Conservation (phyloP, 2,113 vertebrate species). For the Holacanthus passer region DNA sequence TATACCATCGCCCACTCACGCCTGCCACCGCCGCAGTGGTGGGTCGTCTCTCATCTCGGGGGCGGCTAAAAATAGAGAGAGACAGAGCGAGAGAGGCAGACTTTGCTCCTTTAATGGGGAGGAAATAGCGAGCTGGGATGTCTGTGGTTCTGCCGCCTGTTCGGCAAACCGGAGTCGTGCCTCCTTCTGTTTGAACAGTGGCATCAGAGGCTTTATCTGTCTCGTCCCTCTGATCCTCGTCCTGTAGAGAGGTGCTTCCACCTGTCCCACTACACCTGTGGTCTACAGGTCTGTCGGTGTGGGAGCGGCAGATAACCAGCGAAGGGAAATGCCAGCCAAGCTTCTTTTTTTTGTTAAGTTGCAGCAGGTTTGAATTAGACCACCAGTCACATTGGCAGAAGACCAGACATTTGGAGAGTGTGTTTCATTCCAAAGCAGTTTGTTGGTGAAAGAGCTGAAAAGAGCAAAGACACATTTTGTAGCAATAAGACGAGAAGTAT, state of each 20-base stretch:
- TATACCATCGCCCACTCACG: slow-evolving; percentile 71
- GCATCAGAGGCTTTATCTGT: slow-evolving; percentile 23
- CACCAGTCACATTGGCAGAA: neutral
- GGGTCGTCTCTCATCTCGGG: slow-evolving; percentile 74
- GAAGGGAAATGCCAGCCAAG: neutral
- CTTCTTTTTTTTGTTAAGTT: neutral
- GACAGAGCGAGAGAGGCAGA: slow-evolving; percentile 52
- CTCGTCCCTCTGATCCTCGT: slow-evolving; percentile 8
- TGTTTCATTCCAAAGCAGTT: neutral
- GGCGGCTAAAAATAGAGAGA: slow-evolving; percentile 75
- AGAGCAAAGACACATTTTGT: neutral
- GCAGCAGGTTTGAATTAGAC: neutral
- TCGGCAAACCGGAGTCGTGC: slow-evolving; percentile 31
- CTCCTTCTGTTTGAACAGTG: slow-evolving; percentile 45
- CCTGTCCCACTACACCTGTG: neutral
- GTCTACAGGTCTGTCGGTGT: neutral
- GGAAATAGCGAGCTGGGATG: slow-evolving; percentile 36
- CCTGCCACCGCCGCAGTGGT: slow-evolving; percentile 66
- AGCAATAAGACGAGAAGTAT: neutral
- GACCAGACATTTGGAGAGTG: neutral
- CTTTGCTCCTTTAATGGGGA: slow-evolving; percentile 58
- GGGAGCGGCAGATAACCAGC: neutral
- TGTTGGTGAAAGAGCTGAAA: neutral
- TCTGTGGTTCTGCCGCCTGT: slow-evolving; percentile 42
- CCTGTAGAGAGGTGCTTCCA: slow-evolving; percentile 31